Base-by-base conservation (phyloP, 2,113 vertebrate species). In the Tyrannus savana region DNA sequence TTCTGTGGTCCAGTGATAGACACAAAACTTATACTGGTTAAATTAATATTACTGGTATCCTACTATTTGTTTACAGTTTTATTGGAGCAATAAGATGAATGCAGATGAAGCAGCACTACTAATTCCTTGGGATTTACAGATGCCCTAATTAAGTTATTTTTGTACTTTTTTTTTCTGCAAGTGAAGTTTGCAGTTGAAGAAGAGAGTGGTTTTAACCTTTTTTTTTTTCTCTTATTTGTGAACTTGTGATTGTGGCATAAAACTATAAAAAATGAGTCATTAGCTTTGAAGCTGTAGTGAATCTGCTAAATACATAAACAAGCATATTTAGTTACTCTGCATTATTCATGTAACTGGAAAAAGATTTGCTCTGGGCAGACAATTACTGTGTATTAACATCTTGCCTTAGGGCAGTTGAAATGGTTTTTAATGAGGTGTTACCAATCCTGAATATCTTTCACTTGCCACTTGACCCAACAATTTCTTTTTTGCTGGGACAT, bases 381-480 rank as follows among this genome's bases (percentile, higher is more conserved):
- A 92, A 97, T 97, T 96, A 97, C 90, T 97, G 95, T 96, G 79
- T 94, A 95, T 94, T 97, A 96, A 96, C 90, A 96, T 96, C 90
- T 95, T 90, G 94, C 84, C 93, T 93, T 75, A 96, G 95, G 93
- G 89, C 90, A 95, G 67, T 56, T 88, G 90, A 97, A 97, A 97
- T 97, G 63, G 83, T 90, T 96, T 96, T 96, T 94, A 96, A 96
- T 97, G 93, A 97, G 95, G 95, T 97, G 93, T 97, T 96, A 93
- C 88, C 93, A 93, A 91, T 97, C 79, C 86, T 84, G 88, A 94
- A 95, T 96, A 96, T 95, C 92, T 96, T 96, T 93, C 87, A 90
- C 95, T 95, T 96, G 84, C 86, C 95, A 87, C 64, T 96, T 97
- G 92, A 95, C 93, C 94, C 87, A 92, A 87, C 87, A 63, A 92